Base-by-base conservation (phyloP, 2,113 vertebrate genomes). In the Platycercus adscitus region DNA sequence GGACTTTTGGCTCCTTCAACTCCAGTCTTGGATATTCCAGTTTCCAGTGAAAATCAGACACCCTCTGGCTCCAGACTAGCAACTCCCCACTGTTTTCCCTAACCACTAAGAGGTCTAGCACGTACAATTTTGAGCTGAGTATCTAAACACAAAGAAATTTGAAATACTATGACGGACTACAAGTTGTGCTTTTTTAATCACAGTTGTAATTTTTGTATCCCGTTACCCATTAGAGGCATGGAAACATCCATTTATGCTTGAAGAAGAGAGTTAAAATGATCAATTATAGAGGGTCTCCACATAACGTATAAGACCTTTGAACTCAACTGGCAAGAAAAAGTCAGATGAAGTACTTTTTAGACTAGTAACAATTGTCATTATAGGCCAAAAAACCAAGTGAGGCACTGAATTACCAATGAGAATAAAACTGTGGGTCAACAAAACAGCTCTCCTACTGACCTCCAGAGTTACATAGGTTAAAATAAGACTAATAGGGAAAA, bases 101-200 rank as follows among this genome's bases (percentile, higher is more conserved):
- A 96, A 97, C 93, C 95, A 95, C 96, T 86, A 94, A 95, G 92
- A 96, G 69, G 90, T 95, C 96, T 96, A 96, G 73, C 86, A 86
- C 0, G 0, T 88, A 92, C 86, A 81, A 76, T 94, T 96, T 94
- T 96, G 83, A 94, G 49, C 72, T 35, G 72, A 95, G 73, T 94
- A 76, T 88, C 82, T 69, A 89, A 91, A 95, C 39, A 94, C 35
- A 95, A 94, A 90, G 65, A 95, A 68, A 94, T 80, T 65, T 86
- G 64, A 80, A 93, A 79, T 88, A 78, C 53, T 88, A 13, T 75
- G 64, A 68, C n/a, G 75, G 71, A 78, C 39, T 94, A 55, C 2
- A 7, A 86, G 55, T 85, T 88, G 88, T 61, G 33, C 0, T 63
- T 90, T 92, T 94, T 88, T 46, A 91, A 96, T 94, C 77, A 65